phyloP scores from a whole-genome alignment of 2,797 vertebrate species.

The Channa striata region DNA sequence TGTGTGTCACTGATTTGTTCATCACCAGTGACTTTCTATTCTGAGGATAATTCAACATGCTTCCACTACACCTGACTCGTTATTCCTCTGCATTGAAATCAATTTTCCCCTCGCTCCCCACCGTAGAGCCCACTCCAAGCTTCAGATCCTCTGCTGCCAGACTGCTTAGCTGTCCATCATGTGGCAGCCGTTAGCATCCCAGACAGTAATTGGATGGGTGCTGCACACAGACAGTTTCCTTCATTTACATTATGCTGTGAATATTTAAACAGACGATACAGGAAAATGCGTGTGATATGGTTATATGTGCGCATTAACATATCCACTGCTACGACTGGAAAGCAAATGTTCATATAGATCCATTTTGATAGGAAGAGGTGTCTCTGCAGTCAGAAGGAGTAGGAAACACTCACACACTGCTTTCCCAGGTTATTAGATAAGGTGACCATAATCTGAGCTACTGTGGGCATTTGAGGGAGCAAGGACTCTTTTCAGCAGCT shows the following conservation, averaged over 20 bases:
- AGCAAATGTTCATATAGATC: constrained; percentile 24
- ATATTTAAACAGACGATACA: constrained; percentile 46
- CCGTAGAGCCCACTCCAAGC: constrained; percentile 57
- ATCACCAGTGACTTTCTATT: constrained; percentile 63
- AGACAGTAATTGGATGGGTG: constrained; percentile 74
- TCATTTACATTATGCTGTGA: constrained; percentile 61
- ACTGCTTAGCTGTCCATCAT: constrained; percentile 74
- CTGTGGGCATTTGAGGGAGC: neutral
- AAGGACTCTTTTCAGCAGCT: constrained; percentile 20
- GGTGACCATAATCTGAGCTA: constrained; percentile 5
- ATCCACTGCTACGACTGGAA: constrained; percentile 10
- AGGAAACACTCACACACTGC: neutral
- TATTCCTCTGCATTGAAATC: constrained; percentile 61
- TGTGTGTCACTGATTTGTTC: constrained; percentile 58
- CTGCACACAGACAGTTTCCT: constrained; percentile 45
- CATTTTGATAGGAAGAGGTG: constrained; percentile 27
- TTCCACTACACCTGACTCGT: constrained; percentile 61
- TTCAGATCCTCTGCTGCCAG: constrained; percentile 63
- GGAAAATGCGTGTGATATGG: neutral
- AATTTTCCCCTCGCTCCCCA: constrained; percentile 49
- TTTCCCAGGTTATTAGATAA: neutral
- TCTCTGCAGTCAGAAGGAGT: constrained; percentile 7
- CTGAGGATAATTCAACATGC: constrained; percentile 74
- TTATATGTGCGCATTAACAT: constrained; percentile 41
- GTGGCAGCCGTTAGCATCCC: constrained; percentile 60